Evolutionary conservation across 1,140 invertebrate genomes (phyloP), one percentile per base, ranked within the genome.

Genomic region (Cotesia vestalis): DNA sequence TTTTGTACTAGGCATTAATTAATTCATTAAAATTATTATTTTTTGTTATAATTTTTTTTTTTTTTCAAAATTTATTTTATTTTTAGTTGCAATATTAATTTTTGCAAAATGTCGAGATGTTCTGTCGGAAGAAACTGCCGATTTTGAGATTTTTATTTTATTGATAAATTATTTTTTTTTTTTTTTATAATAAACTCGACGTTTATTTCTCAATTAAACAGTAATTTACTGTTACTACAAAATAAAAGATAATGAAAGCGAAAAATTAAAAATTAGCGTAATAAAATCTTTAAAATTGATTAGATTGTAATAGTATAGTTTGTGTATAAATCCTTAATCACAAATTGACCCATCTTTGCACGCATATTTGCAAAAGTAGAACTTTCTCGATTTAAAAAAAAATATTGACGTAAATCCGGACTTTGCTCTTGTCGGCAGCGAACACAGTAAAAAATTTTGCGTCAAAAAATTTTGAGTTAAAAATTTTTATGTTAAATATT

Each of bases 31-130:
- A 38, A 35, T 52, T 66, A 20, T 40, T 64, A n/a, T 64, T 64
- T 51, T 40, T 64, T 46, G 27, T 71, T 71, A 62, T 53, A 63
- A 9, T 46, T 67, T 67, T 67, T 57, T 27, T 67, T 59, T 55
- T 68, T 57, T 55, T 59, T 4, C 40, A 46, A 46, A 46, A 46
- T 46, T 46, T 46, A 46, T 46, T 46, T 46, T 46, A 9, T 9
- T 46, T 46, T 46, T 46, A 46, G 2, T 46, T 27, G 40, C 40
- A 46, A 46, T 46, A 46, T 27, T 27, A 1, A 27, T 27, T 27
- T 46, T 46, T 46, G 4, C 2, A 6, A 46, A 46, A 27, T 27
- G 27, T 27, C 27, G 27, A 27, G 27, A 27, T 17, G 17, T 17
- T 17, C 17, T 17, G 17, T 17, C 9, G 5, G 38, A 46, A 46